Percentiles rank a stretch among this genome's conserved stretches.
Evolutionary conservation across 2,113 vertebrate species (phyloP).

Genomic region (Aegotheles bennettii): DNA sequence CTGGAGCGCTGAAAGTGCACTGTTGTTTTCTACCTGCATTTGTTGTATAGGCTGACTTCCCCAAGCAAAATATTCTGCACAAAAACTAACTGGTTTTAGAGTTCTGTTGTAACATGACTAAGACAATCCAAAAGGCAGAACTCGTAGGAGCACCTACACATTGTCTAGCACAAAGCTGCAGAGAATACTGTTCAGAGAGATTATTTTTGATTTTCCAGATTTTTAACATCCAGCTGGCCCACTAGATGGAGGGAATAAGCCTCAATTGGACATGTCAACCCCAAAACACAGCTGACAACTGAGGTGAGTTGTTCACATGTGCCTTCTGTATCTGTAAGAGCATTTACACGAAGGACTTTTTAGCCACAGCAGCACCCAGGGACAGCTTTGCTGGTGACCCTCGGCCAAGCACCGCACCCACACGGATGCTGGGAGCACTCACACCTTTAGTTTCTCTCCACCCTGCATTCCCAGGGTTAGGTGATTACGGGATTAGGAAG

Average conservation of each 20-base stretch:
- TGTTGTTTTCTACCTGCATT: background rate
- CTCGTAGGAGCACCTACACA: accelerated
- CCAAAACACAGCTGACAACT: background rate
- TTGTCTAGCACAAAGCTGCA: background rate
- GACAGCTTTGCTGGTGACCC: background rate
- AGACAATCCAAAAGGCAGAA: background rate
- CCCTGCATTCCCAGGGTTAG: background rate
- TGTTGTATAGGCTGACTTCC: background rate
- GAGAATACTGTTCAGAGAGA: background rate
- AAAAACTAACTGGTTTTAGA: background rate
- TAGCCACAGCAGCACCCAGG: background rate
- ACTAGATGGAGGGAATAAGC: background rate
- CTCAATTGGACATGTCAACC: background rate
- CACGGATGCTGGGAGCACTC: background rate
- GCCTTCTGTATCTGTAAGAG: background rate
- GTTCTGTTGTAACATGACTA: background rate
- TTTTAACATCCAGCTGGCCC: background rate
- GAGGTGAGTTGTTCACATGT: accelerated
- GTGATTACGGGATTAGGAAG: conserved; percentile 30
- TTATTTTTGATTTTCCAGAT: background rate
- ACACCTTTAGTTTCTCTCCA: background rate
- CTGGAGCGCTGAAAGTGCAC: background rate
- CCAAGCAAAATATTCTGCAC: background rate
- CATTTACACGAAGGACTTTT: background rate
- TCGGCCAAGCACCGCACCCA: background rate